These are phyloP conservation scores for Pinctada fucata DNA, from an alignment of 2,888 invertebrate genomes.

Conservation along the genomic window DNA sequence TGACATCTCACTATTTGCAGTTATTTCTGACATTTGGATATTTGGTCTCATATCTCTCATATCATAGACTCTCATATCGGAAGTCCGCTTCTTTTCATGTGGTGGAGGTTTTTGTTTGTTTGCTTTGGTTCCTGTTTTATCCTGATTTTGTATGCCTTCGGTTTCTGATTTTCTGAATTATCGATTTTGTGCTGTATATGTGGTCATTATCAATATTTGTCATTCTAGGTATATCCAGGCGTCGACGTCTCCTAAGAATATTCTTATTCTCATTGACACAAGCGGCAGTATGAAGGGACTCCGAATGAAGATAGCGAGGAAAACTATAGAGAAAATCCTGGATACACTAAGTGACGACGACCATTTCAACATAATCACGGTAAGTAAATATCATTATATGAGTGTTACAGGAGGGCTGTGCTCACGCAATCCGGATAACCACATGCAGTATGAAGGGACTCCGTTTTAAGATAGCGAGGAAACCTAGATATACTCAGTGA, in stretches of 20 bases:
- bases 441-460: conserved; percentile 98
- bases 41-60: too few relatives aligned
- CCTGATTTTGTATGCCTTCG: too few relatives aligned
- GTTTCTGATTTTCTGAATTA: too few relatives aligned
- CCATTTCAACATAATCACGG: conserved; percentile 92
- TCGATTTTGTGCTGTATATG: too few relatives aligned
- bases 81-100: too few relatives aligned
- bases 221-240: conserved; percentile 91
- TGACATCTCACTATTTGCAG: too few relatives aligned
- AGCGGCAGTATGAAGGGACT: conserved; percentile 98
- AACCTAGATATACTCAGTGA: conserved; percentile 96
- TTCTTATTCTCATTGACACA: conserved; percentile 94
- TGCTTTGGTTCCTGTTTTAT: too few relatives aligned
- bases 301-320: conserved; percentile 91
- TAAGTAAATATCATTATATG: conserved; percentile 55
- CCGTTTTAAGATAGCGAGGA: conserved; percentile 92
- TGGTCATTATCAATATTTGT: conserved; percentile 6
- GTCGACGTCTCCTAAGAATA: conserved; percentile 97
- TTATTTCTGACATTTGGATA: too few relatives aligned
- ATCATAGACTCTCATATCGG: too few relatives aligned
- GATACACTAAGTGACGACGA: conserved; percentile 98
- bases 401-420: neutral
- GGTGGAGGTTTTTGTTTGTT: too few relatives aligned
- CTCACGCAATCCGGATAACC: conserved; percentile 73
- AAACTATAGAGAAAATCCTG: conserved; percentile 91